Evolutionary conservation across 2,113 vertebrate genomes (phyloP).

Genomic region (Pungitius pungitius): DNA sequence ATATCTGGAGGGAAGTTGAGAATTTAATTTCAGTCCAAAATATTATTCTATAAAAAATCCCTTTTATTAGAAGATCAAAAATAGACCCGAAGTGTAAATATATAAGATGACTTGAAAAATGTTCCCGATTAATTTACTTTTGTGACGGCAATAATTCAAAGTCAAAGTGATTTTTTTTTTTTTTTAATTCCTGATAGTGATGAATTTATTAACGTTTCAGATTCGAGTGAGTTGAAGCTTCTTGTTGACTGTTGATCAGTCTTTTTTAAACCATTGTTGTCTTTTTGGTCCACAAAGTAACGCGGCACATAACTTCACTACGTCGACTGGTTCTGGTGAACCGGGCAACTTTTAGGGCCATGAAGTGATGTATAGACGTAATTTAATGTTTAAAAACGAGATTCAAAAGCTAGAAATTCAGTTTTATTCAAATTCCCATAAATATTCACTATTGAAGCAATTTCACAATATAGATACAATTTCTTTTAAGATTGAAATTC

Average conservation of each 20-base stretch:
- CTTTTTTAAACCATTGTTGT: constrained; percentile 9
- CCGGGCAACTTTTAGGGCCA: neutral
- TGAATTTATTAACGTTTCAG: constrained; percentile 1
- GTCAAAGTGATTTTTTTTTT: neutral
- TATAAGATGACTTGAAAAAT: constrained; percentile 5
- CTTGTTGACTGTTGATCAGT: constrained; percentile 66
- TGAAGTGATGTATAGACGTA: neutral
- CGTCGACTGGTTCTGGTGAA: neutral
- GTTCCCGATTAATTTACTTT: neutral
- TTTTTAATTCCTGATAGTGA: too few species aligned
- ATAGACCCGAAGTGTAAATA: constrained; percentile 33
- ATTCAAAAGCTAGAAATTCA: neutral
- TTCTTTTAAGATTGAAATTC: neutral
- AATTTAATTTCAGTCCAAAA: neutral
- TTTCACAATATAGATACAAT: neutral
- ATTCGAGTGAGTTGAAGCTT: constrained; percentile 15
- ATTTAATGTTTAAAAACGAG: neutral
- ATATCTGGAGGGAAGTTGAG: neutral
- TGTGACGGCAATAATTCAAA: constrained; percentile 23
- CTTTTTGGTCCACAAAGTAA: constrained; percentile 35
- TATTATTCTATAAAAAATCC: neutral
- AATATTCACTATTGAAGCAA: neutral
- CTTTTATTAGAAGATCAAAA: neutral
- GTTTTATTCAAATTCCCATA: neutral
- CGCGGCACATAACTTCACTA: constrained; percentile 42